A percentile compares a stretch with the other conserved stretches of the same genome.
Conservation (phyloP, 2,113 vertebrate species). For the Ophthalmolycus amberensis region DNA sequence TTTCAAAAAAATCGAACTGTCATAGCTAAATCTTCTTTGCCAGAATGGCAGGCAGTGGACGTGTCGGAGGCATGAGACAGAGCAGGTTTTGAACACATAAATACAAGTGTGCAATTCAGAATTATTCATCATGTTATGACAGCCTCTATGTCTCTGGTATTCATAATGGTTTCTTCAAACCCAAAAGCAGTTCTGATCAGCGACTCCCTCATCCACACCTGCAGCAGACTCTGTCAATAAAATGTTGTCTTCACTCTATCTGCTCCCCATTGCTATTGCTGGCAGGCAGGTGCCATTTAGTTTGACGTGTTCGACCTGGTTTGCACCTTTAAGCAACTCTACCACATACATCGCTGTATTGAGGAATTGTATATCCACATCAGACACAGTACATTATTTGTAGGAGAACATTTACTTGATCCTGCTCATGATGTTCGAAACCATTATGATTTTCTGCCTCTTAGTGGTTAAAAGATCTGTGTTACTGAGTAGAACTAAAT, state of each 20-base stretch:
- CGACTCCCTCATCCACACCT: conserved; percentile 22
- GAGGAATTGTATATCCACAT: background rate
- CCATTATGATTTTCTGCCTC: background rate
- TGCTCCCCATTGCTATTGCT: background rate
- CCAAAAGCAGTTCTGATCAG: conserved; percentile 7
- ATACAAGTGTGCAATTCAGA: conserved; percentile 37
- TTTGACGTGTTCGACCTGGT: conserved; percentile 20
- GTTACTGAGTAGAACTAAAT: background rate
- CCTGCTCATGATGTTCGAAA: conserved; percentile 1
- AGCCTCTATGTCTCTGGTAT: conserved; percentile 26
- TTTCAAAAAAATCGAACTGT: background rate
- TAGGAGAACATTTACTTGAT: background rate
- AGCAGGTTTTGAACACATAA: conserved; percentile 36
- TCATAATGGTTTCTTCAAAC: conserved; percentile 17
- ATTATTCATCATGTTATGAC: conserved; percentile 45
- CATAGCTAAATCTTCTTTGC: conserved; percentile 24
- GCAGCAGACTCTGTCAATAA: conserved; percentile 16
- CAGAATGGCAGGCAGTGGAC: conserved; percentile 1
- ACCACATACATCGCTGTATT: background rate
- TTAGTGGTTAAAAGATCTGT: background rate
- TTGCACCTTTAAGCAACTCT: background rate
- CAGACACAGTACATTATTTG: background rate
- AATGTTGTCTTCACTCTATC: background rate
- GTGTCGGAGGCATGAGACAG: conserved; percentile 34
- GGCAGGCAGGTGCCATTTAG: conserved; percentile 1